Conservation (phyloP, 1,140 invertebrate genomes). For the Calosoma granatense region DNA sequence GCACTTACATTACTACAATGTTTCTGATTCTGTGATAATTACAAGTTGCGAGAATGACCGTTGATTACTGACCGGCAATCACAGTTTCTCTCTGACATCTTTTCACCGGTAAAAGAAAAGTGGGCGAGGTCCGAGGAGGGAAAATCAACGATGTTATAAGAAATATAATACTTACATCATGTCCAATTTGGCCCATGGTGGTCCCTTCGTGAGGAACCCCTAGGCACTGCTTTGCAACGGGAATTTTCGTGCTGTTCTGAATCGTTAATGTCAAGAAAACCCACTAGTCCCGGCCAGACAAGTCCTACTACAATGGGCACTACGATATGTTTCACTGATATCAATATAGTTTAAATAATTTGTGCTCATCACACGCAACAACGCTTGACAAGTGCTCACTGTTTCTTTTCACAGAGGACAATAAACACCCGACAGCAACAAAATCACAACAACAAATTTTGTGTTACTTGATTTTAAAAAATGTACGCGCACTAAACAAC, state of each 20-base stretch:
- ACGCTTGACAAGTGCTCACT: too few relatives aligned
- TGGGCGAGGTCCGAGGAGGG: too few relatives aligned
- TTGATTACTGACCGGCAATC: too few relatives aligned
- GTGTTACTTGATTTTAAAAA: too few relatives aligned
- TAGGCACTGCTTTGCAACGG: conserved; percentile 37
- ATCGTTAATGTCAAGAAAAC: neutral
- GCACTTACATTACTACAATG: too few relatives aligned
- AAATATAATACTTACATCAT: conserved; percentile 47
- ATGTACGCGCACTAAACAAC: neutral
- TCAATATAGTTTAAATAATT: neutral
- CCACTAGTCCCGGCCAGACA: neutral
- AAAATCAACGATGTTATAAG: too few relatives aligned
- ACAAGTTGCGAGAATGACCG: too few relatives aligned
- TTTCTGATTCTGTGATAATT: too few relatives aligned
- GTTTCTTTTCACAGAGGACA: too few relatives aligned
- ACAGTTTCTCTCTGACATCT: too few relatives aligned
- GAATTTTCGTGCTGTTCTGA: conserved; percentile 33
- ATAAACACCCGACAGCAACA: neutral
- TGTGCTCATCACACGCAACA: neutral
- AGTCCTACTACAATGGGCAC: neutral
- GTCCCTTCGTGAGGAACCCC: conserved; percentile 35
- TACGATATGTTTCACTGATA: neutral
- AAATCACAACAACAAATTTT: neutral
- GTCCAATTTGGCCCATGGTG: conserved; percentile 45
- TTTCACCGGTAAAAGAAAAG: too few relatives aligned